These are phyloP conservation scores for Eubasilissa splendida DNA, from an alignment of 2,888 invertebrate genomes.

Conservation along the genomic window DNA sequence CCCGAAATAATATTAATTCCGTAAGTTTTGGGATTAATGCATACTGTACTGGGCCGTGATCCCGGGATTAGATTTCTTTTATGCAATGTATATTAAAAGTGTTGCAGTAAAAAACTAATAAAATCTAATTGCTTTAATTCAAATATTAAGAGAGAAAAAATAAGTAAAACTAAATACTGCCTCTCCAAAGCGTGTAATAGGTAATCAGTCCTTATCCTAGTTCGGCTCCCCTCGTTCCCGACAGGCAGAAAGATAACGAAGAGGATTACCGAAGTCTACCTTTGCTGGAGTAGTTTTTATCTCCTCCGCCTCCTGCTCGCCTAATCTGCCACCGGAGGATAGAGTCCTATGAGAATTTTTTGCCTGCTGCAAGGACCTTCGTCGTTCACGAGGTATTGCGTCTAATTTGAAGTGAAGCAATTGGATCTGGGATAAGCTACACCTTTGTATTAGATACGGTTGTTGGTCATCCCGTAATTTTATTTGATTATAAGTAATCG, in stretches of 20 bases:
- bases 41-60: no score
- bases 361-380: conserved; percentile 52
- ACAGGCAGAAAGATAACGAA: conserved; percentile 53
- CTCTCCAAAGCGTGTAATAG: conserved; percentile 25
- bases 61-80: no score
- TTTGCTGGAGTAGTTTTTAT: conserved; percentile 55
- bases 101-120: no score
- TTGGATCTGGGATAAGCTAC: conserved; percentile 55
- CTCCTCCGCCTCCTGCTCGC: conserved; percentile 54
- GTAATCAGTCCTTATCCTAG: conserved; percentile 44
- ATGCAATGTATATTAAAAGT: no score
- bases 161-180: neutral
- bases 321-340: conserved; percentile 54
- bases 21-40: no score
- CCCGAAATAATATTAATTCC: no score
- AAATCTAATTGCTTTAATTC: no score
- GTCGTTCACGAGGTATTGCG: conserved; percentile 59
- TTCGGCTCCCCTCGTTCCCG: conserved; percentile 34
- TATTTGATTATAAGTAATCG: no score
- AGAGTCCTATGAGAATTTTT: conserved; percentile 50
- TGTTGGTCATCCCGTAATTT: no score
- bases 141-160: no score
- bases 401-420: conserved; percentile 58
- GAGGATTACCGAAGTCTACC: conserved; percentile 53
- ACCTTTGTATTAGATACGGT: conserved; percentile 35